A percentile compares a stretch with the other conserved stretches of the same genome.
Conservation (phyloP, 2,113 vertebrate genomes). For the Mormyrus lacerda region DNA sequence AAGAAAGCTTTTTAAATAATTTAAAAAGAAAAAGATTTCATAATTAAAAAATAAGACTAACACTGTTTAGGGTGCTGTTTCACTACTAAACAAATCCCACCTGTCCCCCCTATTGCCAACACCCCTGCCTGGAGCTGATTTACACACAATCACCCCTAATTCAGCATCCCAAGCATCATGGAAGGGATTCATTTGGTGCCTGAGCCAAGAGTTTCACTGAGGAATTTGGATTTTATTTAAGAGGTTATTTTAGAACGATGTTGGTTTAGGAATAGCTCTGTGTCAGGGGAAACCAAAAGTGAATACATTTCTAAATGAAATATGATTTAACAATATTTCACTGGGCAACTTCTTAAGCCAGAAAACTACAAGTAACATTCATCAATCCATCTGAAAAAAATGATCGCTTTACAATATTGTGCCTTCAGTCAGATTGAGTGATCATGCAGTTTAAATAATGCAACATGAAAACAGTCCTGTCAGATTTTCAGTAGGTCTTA, state of each 20-base stretch:
- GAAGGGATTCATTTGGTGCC: background rate
- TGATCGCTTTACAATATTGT: background rate
- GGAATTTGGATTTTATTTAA: background rate
- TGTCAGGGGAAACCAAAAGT: background rate
- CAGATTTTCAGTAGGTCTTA: background rate
- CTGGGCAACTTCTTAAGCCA: background rate
- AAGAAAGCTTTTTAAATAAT: background rate
- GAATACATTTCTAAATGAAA: background rate
- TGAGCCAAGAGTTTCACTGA: background rate
- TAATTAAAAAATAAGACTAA: background rate
- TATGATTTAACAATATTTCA: conserved; percentile 1
- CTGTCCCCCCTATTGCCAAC: background rate
- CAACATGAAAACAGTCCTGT: background rate
- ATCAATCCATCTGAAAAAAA: background rate
- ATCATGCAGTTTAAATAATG: background rate
- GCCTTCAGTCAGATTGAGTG: background rate
- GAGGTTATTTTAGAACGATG: background rate
- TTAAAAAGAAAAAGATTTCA: background rate
- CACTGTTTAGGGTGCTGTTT: background rate
- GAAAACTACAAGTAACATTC: background rate
- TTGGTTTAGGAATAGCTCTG: background rate
- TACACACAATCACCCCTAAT: background rate
- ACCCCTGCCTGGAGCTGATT: background rate
- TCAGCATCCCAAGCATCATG: background rate
- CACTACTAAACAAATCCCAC: background rate